Base-by-base conservation (phyloP, 2,113 vertebrate genomes). In the Lepus americanus region DNA sequence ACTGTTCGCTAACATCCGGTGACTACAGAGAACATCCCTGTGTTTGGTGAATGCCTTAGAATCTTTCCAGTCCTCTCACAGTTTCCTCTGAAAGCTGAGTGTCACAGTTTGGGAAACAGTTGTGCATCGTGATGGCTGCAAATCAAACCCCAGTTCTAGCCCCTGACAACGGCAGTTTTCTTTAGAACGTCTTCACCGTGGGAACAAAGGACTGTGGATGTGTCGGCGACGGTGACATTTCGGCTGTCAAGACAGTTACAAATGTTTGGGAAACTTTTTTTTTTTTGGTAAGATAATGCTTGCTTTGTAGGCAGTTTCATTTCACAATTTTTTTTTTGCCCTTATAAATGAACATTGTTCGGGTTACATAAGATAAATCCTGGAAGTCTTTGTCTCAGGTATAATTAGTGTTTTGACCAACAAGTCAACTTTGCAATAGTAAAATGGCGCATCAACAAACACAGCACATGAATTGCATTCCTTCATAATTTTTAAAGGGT, bases 361-460 rank as follows among this genome's bases (percentile, higher is more conserved):
- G 84, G 89, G 80, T 87, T 78, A 66, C 59, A 66, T 17, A 44
- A 69, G 67, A 74, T 95, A 95, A 53, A 63, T 12, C 44, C 63
- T 53, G 85, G 73, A 77, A 87, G 87, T 89, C 89, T 94, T 87
- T 64, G 86, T 81, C 84, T 95, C 39, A 72, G 86, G 77, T 78
- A 77, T 87, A 97, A 97, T 95, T 33, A 96, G n/a, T 93, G 84
- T 96, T 97, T 96, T 96, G 95, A 96, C 89, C 89, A 90, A 49
- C 5, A 85, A 93, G 83, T 94, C 89, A 92, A 64, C 44, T 91
- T 84, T 59, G 59, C 53, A 78, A 66, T 85, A 69, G 44, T 61
- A 59, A 79, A 89, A 89, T 95, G 91, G 55, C 44, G 70, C 66
- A 78, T 72, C 31, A 73, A 51, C 67, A 95, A 89, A 91, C 29